These are phyloP conservation scores for Rhyzopertha dominica DNA, from an alignment of 1,140 invertebrate species.

Conservation along the genomic window DNA sequence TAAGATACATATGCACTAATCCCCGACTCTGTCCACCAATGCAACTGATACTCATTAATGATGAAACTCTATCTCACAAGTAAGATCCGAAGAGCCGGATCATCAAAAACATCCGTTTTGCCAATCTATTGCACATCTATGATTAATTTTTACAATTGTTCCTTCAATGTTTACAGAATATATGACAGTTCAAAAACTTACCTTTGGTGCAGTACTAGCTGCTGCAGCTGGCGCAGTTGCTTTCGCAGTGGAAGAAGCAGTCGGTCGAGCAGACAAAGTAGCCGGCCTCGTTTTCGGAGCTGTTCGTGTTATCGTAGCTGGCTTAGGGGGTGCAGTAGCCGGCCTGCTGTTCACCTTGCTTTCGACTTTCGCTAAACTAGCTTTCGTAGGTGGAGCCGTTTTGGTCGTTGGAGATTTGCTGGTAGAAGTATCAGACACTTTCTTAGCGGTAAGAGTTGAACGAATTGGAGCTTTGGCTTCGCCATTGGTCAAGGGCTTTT, in stretches of 20 bases:
- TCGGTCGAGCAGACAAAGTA: slow-evolving; percentile 1
- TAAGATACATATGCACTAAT: no score
- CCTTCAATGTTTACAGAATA: neutral
- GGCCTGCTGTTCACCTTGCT: slow-evolving; percentile 7
- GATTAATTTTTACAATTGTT: neutral
- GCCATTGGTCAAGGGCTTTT: slow-evolving; percentile 51
- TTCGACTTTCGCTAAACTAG: slow-evolving; percentile 13
- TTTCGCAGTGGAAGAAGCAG: slow-evolving; percentile 14
- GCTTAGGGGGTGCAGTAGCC: slow-evolving; percentile 2
- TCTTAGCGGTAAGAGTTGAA: slow-evolving; percentile 15
- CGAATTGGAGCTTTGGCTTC: slow-evolving; percentile 46
- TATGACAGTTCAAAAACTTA: slow-evolving; percentile 6
- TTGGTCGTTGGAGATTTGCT: slow-evolving; percentile 18
- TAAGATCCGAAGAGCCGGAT: slow-evolving; percentile 9
- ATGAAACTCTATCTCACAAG: neutral
- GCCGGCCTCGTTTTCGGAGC: slow-evolving; percentile 15
- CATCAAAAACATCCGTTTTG: slow-evolving; percentile 4
- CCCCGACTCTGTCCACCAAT: no score
- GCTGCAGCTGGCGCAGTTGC: slow-evolving; percentile 16
- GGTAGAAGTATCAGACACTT: slow-evolving; percentile 8
- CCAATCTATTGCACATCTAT: neutral
- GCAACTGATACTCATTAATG: no score
- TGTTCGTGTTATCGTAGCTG: slow-evolving; percentile 9
- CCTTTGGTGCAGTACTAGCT: slow-evolving; percentile 9
- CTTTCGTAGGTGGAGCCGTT: slow-evolving; percentile 10